Base-by-base conservation (phyloP, 2,888 invertebrate genomes). In the Thalpophila matura region DNA sequence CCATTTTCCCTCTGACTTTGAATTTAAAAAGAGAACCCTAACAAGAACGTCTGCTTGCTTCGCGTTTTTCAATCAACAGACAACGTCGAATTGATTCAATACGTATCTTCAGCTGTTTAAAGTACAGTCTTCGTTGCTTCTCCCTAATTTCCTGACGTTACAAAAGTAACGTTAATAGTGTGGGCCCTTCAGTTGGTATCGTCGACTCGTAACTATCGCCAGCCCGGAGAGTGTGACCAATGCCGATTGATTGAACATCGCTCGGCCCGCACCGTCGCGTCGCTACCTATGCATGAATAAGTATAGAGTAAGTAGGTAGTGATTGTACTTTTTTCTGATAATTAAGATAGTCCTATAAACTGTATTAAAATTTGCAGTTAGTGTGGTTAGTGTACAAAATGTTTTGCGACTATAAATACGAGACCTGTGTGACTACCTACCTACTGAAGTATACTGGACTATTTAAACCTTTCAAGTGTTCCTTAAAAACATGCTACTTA, bases 181-280 rank as follows among this genome's bases (percentile, higher is more conserved):
- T 24, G 16, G 37, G 35, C 43, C 71, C 43, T 60, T 45, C 18
- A n/a, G 10, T n/a, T n/a, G n/a, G n/a, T 33, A 40, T 33, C 33
- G 43, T 37, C n/a, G n/a, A 7, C 18, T 7, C 7, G 37, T 37
- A 33, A 22, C 40, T 42, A 53, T 49, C 40, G 35, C 18, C 12
- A 6, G 42, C 59, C 45, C 51, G 49, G 76, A 63, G 83, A 64
- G 82, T 86, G 89, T 90, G 86, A 85, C 91, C 82, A 90, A 91
- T 89, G 77, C 73, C 85, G 89, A 89, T 89, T 89, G 88, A 91
- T 91, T 86, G 75, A 82, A 65, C 61, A 51, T 40, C 60, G 57
- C 38, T 35, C 33, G 43, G 37, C 27, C 29, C 31, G 16, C 31
- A 51, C 60, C 16, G 38, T 27, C 26, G 22, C 20, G 27, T 27